phyloP scores from a whole-genome alignment of 2,888 invertebrate species.

The Podotricha telesiphe region DNA sequence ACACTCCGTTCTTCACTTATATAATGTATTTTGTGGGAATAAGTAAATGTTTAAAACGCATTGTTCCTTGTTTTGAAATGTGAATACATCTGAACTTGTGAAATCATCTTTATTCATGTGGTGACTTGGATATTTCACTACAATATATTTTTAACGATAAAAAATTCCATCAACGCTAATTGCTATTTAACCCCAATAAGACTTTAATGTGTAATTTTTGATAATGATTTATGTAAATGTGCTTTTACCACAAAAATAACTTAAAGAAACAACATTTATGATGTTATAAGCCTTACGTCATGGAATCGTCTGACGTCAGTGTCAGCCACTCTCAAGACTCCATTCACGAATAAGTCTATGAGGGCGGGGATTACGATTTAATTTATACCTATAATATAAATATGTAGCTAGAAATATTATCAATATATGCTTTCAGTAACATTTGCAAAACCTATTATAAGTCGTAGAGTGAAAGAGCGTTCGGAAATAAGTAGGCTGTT shows the following conservation, averaged over 20 bases:
- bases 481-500: not conserved
- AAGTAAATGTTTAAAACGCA: no score
- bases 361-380: slow-evolving; percentile 27
- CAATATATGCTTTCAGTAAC: not conserved
- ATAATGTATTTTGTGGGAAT: no score
- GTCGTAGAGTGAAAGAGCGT: not conserved
- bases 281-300: slow-evolving; percentile 65
- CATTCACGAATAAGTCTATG: slow-evolving; percentile 66
- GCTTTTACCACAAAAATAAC: not conserved
- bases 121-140: no score
- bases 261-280: slow-evolving; percentile 32
- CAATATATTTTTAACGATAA: no score
- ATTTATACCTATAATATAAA: slow-evolving; percentile 19
- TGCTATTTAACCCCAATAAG: not conserved
- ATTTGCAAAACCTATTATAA: not conserved
- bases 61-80: no score
- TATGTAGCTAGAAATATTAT: slow-evolving; percentile 4
- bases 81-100: no score
- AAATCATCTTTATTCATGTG: no score
- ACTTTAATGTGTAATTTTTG: not conserved
- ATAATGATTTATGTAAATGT: not conserved
- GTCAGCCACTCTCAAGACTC: slow-evolving; percentile 61
- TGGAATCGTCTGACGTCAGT: slow-evolving; percentile 61
- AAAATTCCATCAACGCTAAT: no score
- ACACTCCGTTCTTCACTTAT: no score